These are phyloP conservation scores for Urocitellus parryii DNA, from an alignment of 2,113 vertebrate species.

Conservation along the genomic window DNA sequence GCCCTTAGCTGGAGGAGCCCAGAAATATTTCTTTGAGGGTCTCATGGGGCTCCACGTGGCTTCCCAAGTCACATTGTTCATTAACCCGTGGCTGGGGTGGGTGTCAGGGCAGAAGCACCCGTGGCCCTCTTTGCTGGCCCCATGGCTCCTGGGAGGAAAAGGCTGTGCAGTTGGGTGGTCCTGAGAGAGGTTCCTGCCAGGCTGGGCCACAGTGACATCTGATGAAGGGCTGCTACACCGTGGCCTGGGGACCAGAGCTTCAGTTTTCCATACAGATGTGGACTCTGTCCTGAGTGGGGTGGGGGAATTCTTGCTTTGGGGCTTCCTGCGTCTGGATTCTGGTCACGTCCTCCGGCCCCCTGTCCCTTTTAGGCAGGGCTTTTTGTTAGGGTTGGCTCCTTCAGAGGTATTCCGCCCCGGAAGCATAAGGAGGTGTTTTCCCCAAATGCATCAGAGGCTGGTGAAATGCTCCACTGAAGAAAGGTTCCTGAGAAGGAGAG, in stretches of 20 bases:
- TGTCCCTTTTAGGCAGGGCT: not conserved
- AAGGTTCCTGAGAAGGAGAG: constrained; percentile 65
- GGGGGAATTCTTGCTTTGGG: not conserved
- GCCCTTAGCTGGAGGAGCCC: not conserved
- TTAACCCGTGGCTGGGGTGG: too few relatives aligned
- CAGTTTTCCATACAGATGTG: not conserved
- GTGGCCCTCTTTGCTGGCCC: not conserved
- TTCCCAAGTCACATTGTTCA: not conserved
- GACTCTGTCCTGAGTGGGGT: not conserved
- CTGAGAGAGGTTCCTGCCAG: not conserved
- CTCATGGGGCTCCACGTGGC: not conserved
- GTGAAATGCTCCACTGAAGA: constrained; percentile 76
- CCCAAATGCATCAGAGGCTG: constrained; percentile 67
- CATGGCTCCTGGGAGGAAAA: not conserved
- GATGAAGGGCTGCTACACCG: not conserved
- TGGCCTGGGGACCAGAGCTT: not conserved
- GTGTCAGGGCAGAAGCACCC: not conserved
- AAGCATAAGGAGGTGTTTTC: constrained; percentile 70
- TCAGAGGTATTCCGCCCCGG: not conserved
- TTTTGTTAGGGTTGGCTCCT: constrained; percentile 48
- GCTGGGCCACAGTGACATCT: not conserved
- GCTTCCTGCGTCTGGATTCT: not conserved
- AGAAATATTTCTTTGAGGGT: not conserved
- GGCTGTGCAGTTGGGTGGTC: not conserved
- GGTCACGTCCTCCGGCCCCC: too few relatives aligned